Evolutionary conservation across 2,113 vertebrate genomes (phyloP), one percentile per base, ranked within the genome.

Genomic region (Leucopternis melanops): DNA sequence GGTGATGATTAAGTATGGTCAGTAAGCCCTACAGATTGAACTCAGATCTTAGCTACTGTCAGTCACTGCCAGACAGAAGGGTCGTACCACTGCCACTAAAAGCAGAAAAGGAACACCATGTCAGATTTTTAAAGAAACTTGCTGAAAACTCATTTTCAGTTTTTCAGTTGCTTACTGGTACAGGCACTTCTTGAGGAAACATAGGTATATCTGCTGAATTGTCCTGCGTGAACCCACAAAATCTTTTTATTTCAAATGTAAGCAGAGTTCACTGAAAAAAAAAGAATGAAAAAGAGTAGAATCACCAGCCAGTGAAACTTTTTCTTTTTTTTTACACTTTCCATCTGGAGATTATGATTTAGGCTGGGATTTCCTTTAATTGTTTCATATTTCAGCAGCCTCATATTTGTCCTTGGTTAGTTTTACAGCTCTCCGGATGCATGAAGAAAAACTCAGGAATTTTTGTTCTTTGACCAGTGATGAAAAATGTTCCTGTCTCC

Each of bases 331-430:
- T 83, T 75, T 42, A 79, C 34, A 88, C 71, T 89, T 91, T 95
- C 96, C 92, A 95, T 72, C 95, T 95, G 83, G 67, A 95, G 96
- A 94, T 94, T 94, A 86, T 81, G 92, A 94, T 94, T 90, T 95
- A 94, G 94, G 88, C 95, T 82, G 96, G 97, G 97, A 98, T 98
- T 99, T 99, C 99, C 99, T 98, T 96, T 97, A 87, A 98, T 99
- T 99, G 98, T 99, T 98, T 96, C 40, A 59, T 83, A 79, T 90
- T 98, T 97, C 83, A 97, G 81, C 93, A 87, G 91, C 50, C 42
- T 73, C 94, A 69, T 94, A 94, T 88, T 93, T 97, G 96, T 93
- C 92, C 94, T 95, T 96, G 95, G 83, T 86, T 73, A 75, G 45
- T 96, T 95, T 97, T 96, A 95, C 90, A 96, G 90, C 95, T 97